phyloP scores from a whole-genome alignment of 2,113 vertebrate species.

The Paedocypris sp. region DNA sequence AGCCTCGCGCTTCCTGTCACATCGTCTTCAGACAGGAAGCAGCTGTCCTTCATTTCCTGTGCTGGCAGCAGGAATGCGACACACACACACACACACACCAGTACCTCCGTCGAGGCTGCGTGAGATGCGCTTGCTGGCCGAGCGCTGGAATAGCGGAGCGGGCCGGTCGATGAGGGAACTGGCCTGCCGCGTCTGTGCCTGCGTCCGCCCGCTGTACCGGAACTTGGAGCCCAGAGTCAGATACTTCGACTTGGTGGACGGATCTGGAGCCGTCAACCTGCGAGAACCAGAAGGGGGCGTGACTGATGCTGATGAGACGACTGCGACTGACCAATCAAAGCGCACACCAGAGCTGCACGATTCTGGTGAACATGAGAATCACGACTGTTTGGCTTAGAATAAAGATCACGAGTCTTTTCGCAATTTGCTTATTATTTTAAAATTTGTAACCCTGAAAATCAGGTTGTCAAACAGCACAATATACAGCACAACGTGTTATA shows the following conservation, averaged over 20 bases:
- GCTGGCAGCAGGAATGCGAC: not conserved
- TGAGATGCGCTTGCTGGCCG: constrained; percentile 72
- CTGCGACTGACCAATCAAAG: too few species aligned
- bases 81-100: constrained; percentile 26
- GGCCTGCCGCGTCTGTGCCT: constrained; percentile 72
- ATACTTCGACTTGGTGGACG: constrained; percentile 73
- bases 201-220: constrained; percentile 78
- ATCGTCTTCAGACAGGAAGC: constrained; percentile 22
- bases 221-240: constrained; percentile 79
- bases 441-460: too few species aligned
- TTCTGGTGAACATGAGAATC: too few species aligned
- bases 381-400: too few species aligned
- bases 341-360: not conserved
- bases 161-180: constrained; percentile 77
- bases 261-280: constrained; percentile 72
- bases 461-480: too few species aligned
- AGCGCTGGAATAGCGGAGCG: constrained; percentile 66
- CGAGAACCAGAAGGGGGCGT: too few species aligned
- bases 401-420: too few species aligned
- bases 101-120: constrained; percentile 76
- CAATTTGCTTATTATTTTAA: too few species aligned
- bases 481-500: too few species aligned
- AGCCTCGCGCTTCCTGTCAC: too few species aligned
- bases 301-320: too few species aligned
- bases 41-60: constrained; percentile 26